Conservation (phyloP, 2,113 vertebrate genomes). For the Sceloporus undulatus region DNA sequence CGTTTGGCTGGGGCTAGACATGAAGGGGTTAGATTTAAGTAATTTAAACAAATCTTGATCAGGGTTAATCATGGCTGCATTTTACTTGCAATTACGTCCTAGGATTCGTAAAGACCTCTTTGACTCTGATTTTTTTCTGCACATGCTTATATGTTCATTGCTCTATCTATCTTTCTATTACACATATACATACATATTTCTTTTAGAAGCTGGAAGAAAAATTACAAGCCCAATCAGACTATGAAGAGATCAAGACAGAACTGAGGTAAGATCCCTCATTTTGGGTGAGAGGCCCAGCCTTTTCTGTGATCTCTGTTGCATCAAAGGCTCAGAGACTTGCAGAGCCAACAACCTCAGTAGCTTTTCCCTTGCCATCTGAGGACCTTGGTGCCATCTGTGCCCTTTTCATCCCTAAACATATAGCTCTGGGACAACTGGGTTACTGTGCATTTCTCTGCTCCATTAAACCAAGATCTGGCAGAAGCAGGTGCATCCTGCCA, state of each 20-base stretch:
- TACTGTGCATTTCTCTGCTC: conserved; percentile 16
- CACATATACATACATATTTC: neutral
- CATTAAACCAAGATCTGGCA: neutral
- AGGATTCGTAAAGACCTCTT: neutral
- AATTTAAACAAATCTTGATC: neutral
- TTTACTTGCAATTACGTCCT: accelerated
- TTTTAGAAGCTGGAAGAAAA: conserved; percentile 92
- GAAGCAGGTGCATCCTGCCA: neutral
- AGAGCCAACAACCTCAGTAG: neutral
- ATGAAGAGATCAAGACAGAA: conserved; percentile 98
- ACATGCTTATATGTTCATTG: neutral
- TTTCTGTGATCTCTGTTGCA: neutral
- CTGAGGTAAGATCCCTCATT: conserved; percentile 84
- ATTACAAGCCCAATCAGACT: conserved; percentile 93
- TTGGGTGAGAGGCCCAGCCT: accelerated
- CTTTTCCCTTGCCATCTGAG: neutral
- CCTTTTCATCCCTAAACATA: neutral
- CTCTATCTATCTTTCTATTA: conserved; percentile 27
- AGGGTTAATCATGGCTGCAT: neutral
- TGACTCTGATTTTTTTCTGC: neutral
- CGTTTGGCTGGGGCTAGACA: no score
- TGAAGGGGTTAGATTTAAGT: neutral
- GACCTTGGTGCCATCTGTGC: neutral
- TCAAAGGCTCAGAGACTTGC: neutral
- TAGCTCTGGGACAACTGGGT: accelerated